phyloP scores from a whole-genome alignment of 64 coral and sea anemone species.

The Stylophora pistillata region DNA sequence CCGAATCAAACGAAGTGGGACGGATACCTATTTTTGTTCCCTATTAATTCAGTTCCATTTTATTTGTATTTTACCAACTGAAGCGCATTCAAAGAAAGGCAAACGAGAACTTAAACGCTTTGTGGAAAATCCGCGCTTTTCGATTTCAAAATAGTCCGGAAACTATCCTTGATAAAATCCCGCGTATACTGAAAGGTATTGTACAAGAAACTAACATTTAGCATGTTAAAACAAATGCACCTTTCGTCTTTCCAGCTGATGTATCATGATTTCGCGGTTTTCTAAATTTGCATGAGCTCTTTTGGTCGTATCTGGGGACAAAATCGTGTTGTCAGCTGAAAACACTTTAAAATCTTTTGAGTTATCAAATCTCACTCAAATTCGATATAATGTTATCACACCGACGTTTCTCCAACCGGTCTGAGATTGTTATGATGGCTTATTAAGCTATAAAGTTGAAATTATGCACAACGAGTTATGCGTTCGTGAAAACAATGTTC shows the following conservation, averaged over 20 bases:
- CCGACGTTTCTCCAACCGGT: neutral
- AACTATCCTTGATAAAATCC: neutral
- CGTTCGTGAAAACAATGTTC: slow-evolving; percentile 8
- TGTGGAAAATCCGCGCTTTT: neutral
- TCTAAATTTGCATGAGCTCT: slow-evolving; percentile 32
- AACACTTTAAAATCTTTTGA: slow-evolving; percentile 14
- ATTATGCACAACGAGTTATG: slow-evolving; percentile 19
- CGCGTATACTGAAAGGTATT: neutral
- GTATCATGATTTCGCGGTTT: slow-evolving; percentile 16
- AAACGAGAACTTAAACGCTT: slow-evolving; percentile 37
- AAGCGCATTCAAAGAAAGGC: slow-evolving; percentile 36
- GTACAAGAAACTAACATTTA: slow-evolving; percentile 10
- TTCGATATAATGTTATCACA: slow-evolving; percentile 9
- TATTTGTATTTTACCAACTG: slow-evolving; percentile 54
- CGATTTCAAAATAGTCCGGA: neutral
- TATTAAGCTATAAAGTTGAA: slow-evolving; percentile 30
- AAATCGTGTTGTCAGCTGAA: slow-evolving; percentile 7
- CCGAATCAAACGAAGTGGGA: slow-evolving; percentile 30
- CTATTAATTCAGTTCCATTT: slow-evolving; percentile 50
- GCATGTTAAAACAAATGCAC: slow-evolving; percentile 13
- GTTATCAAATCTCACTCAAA: slow-evolving; percentile 16
- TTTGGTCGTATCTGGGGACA: slow-evolving; percentile 11
- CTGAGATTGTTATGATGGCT: slow-evolving; percentile 16
- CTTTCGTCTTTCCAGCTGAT: slow-evolving; percentile 9
- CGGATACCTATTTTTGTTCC: slow-evolving; percentile 30